phyloP scores from a whole-genome alignment of 2,113 vertebrate species.

The Mastomys natalensis region DNA sequence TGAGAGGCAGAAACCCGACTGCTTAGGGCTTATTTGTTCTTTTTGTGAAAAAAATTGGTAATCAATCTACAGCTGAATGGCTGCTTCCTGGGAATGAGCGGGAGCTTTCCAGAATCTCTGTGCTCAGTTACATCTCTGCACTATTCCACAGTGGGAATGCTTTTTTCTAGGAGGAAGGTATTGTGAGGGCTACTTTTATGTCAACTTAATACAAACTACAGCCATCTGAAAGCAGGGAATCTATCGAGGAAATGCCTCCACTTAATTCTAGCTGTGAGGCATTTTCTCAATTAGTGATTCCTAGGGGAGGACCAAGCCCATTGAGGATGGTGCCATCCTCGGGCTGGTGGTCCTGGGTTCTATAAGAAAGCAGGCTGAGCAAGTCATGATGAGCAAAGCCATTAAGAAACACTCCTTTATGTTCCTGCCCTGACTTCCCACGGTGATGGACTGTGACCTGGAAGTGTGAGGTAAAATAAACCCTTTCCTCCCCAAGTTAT shows the following conservation, averaged over 20 bases:
- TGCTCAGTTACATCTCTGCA: neutral
- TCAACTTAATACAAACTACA: neutral
- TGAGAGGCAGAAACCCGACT: neutral
- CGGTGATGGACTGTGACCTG: neutral
- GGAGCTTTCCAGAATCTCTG: neutral
- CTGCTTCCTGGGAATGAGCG: accelerated
- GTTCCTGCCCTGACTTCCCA: neutral
- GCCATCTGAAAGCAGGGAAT: neutral
- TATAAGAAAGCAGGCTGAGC: neutral
- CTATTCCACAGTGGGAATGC: neutral
- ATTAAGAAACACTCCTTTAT: too few relatives aligned
- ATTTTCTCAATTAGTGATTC: neutral
- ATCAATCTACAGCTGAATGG: neutral
- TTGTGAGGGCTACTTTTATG: neutral
- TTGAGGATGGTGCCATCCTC: neutral
- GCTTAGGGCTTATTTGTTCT: neutral
- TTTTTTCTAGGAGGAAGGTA: neutral
- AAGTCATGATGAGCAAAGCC: neutral
- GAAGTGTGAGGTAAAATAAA: neutral
- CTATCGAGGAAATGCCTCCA: neutral
- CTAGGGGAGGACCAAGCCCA: neutral
- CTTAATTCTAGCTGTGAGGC: neutral
- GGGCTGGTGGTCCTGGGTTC: neutral
- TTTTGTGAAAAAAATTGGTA: neutral
- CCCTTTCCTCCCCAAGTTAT: neutral